A percentile compares a stretch with the other conserved stretches of the same genome.
Conservation (phyloP, 2,888 invertebrate species). For the Callyntrura guangdongensis region DNA sequence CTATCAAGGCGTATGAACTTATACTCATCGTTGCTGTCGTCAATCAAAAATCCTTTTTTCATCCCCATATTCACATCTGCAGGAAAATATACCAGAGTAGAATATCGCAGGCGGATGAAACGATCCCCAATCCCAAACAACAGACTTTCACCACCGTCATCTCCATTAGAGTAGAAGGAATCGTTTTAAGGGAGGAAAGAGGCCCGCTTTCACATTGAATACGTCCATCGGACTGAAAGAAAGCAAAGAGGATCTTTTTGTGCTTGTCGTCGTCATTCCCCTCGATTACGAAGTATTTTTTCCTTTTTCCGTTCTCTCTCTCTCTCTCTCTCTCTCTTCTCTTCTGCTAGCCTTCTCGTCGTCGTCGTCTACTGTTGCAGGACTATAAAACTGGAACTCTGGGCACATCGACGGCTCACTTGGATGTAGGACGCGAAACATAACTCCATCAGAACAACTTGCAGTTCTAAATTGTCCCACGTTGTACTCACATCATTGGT, state of each 20-base stretch:
- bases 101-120: neutral
- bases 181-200: constrained; percentile 13
- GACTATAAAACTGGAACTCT: constrained; percentile 71
- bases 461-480: constrained; percentile 4
- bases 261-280: constrained; percentile 6
- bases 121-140: constrained; percentile 8
- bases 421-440: constrained; percentile 42
- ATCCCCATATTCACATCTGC: constrained; percentile 12
- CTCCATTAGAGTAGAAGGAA: neutral
- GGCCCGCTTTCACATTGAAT: neutral
- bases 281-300: neutral
- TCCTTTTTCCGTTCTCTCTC: neutral
- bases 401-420: constrained; percentile 67
- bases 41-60: constrained; percentile 13
- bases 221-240: neutral
- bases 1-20: neutral
- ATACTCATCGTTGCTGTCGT: neutral
- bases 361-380: constrained; percentile 40
- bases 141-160: constrained; percentile 25
- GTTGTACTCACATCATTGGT: neutral
- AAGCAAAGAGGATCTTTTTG: constrained; percentile 4
- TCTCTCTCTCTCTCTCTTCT: neutral
- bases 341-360: neutral
- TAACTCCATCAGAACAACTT: constrained; percentile 26
- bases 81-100: neutral